Conservation (phyloP, 2,113 vertebrate genomes). For the Sterrhoptilus dennistouni region DNA sequence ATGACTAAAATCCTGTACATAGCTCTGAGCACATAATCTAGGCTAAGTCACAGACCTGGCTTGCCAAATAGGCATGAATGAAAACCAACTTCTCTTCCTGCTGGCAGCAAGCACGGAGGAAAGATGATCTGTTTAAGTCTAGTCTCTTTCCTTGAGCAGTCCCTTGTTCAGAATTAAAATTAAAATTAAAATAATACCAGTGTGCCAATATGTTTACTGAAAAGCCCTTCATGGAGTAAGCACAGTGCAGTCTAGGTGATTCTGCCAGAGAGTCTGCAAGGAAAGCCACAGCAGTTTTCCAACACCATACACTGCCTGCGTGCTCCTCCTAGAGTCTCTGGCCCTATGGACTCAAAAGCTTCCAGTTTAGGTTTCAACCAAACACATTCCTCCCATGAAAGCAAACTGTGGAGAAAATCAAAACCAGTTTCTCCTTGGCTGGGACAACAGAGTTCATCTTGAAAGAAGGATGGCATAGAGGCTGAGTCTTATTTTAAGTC, state of each 20-base stretch:
- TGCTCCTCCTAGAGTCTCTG: not conserved
- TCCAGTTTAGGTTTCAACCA: not conserved
- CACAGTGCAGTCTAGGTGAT: not conserved
- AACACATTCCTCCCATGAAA: not conserved
- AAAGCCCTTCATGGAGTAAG: not conserved
- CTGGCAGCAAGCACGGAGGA: conserved; percentile 21
- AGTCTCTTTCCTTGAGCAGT: conserved; percentile 49
- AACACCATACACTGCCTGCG: not conserved
- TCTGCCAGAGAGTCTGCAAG: not conserved
- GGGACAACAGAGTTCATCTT: not conserved
- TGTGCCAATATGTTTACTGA: conserved; percentile 9
- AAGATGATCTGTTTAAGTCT: conserved; percentile 57
- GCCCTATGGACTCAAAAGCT: not conserved
- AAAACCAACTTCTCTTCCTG: conserved; percentile 41
- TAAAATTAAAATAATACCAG: conserved; percentile 24
- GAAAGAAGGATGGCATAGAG: not conserved
- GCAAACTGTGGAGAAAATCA: not conserved
- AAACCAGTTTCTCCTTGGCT: not conserved
- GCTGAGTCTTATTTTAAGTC: not conserved
- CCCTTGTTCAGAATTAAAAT: conserved; percentile 27
- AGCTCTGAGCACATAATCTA: conserved; percentile 25
- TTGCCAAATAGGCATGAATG: conserved; percentile 38
- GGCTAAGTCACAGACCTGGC: not conserved
- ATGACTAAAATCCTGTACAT: not conserved
- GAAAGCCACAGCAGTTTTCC: not conserved